These are phyloP conservation scores for Anniella stebbinsi DNA, from an alignment of 2,797 vertebrate genomes.

Conservation along the genomic window DNA sequence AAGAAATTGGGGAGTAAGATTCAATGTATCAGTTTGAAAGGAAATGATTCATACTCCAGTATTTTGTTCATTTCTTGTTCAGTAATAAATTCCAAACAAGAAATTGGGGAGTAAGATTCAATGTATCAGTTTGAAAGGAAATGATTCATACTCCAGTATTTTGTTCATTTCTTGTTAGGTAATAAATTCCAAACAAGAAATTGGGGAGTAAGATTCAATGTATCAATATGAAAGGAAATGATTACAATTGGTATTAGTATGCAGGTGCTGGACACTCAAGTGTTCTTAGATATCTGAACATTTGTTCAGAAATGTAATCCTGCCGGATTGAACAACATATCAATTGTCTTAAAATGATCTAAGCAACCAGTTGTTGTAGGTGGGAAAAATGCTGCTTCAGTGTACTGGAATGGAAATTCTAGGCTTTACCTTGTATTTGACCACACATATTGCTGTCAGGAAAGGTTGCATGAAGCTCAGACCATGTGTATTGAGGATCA, in stretches of 20 bases:
- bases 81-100: neutral
- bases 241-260: neutral
- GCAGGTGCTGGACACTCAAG: too few species aligned
- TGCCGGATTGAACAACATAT: neutral
- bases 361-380: neutral
- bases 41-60: too few species aligned
- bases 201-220: neutral
- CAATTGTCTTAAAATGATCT: neutral
- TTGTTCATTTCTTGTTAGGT: neutral
- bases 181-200: neutral
- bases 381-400: neutral
- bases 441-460: neutral
- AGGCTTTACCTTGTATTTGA: neutral
- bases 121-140: neutral
- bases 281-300: too few species aligned
- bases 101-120: neutral
- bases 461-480: neutral
- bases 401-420: neutral
- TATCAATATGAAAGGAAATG: neutral
- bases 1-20: neutral
- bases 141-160: too few species aligned
- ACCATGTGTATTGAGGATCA: neutral
- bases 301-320: neutral
- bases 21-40: neutral
- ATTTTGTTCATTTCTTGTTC: neutral